phyloP scores from a whole-genome alignment of 2,888 invertebrate species.

The Mesopsocus fuscifrons region DNA sequence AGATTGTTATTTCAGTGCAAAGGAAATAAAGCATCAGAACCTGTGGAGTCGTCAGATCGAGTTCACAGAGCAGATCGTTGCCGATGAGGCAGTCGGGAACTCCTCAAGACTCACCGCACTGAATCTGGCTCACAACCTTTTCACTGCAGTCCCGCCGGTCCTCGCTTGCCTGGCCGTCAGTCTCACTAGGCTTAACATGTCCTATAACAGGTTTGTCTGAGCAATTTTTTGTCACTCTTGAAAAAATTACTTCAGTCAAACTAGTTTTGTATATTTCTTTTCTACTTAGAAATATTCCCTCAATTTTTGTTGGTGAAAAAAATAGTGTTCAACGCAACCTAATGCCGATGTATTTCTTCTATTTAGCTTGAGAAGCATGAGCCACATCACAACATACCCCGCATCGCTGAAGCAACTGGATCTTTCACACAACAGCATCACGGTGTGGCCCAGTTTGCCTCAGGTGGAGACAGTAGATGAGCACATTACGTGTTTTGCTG shows the following conservation, averaged over 20 bases:
- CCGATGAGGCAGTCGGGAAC: conserved; percentile 29
- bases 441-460: conserved; percentile 74
- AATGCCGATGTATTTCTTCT: no score
- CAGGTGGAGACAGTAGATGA: conserved; percentile 39
- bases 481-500: conserved; percentile 52
- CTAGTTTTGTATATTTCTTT: conserved; percentile 15
- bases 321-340: no score
- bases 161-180: conserved; percentile 80
- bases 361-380: conserved; percentile 38
- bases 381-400: conserved; percentile 79
- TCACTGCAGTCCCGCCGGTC: conserved; percentile 69
- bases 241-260: no score
- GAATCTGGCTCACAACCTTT: conserved; percentile 80
- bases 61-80: conserved; percentile 42
- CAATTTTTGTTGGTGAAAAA: no score
- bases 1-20: conserved; percentile 20
- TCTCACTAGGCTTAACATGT: conserved; percentile 73
- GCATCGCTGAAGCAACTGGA: conserved; percentile 77
- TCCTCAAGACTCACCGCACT: conserved; percentile 51
- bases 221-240: no score
- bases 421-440: conserved; percentile 78
- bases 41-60: conserved; percentile 48
- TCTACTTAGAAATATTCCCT: no score
- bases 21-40: conserved; percentile 54
- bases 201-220: conserved; percentile 66